Conservation (phyloP, 1,140 invertebrate genomes). For the Triops longicaudatus region DNA sequence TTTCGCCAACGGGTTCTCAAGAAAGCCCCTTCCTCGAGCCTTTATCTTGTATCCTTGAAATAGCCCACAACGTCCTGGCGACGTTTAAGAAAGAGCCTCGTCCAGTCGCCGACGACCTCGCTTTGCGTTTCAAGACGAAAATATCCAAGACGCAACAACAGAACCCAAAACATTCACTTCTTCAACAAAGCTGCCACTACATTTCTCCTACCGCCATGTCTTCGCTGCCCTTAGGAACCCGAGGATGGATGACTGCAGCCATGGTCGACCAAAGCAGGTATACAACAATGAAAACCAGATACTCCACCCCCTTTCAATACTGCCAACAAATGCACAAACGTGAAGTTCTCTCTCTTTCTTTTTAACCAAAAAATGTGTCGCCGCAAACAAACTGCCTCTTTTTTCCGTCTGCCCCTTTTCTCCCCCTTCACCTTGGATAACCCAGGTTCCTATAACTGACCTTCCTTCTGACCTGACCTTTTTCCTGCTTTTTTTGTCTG, state of each 20-base stretch:
- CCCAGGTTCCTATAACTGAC: not conserved
- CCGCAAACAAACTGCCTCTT: not conserved
- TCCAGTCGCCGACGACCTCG: not conserved
- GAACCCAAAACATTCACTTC: too few relatives aligned
- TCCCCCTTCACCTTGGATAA: not conserved
- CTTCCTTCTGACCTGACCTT: slow-evolving; percentile 7
- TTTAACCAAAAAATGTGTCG: not conserved
- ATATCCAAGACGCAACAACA: too few relatives aligned
- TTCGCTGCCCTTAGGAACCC: slow-evolving; percentile 17
- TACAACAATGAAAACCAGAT: not conserved
- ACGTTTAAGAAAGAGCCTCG: not conserved
- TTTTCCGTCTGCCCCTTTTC: not conserved
- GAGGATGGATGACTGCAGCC: slow-evolving; percentile 28
- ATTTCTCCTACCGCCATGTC: slow-evolving; percentile 19
- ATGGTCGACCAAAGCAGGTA: slow-evolving; percentile 28
- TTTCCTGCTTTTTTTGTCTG: not conserved
- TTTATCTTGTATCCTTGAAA: not conserved
- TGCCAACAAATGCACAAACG: not conserved
- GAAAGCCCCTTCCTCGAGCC: not conserved
- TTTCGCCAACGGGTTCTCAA: not conserved
- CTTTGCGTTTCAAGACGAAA: too few relatives aligned
- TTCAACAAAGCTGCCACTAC: not conserved
- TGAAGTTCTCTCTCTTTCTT: not conserved
- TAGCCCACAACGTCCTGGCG: not conserved
- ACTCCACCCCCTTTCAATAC: too few relatives aligned